Conservation (phyloP, 2,888 invertebrate genomes). For the Xanthorhoe spadicearia region DNA sequence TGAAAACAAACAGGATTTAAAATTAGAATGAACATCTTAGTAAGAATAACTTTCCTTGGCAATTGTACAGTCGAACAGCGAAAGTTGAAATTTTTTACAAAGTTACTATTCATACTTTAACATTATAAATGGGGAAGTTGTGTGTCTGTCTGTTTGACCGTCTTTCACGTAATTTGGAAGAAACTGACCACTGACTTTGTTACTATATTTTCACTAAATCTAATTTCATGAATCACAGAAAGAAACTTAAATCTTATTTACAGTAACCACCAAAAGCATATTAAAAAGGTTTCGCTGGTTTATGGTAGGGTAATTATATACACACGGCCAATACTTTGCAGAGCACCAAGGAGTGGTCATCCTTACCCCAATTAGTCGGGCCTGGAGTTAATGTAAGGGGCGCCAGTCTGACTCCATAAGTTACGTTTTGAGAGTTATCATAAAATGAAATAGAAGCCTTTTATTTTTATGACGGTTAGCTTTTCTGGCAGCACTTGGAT, state of each 20-base stretch:
- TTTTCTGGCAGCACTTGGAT: slow-evolving; percentile 2
- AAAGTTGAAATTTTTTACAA: neutral
- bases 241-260: too few species aligned
- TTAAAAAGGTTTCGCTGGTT: slow-evolving; percentile 5
- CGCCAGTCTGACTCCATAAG: slow-evolving; percentile 29
- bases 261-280: neutral
- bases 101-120: too few species aligned
- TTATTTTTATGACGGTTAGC: slow-evolving; percentile 23
- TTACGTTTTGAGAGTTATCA: slow-evolving; percentile 30
- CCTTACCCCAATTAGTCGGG: slow-evolving; percentile 32
- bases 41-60: neutral
- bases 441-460: slow-evolving; percentile 29
- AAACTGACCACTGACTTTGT: too few species aligned
- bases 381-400: slow-evolving; percentile 35
- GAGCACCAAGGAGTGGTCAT: slow-evolving; percentile 40
- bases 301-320: slow-evolving; percentile 47
- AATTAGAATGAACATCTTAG: slow-evolving; percentile 5
- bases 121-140: too few species aligned
- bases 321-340: slow-evolving; percentile 53
- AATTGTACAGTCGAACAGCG: neutral
- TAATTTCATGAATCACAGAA: too few species aligned
- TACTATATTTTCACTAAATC: too few species aligned
- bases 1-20: slow-evolving; percentile 2
- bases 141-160: too few species aligned
- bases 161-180: too few species aligned